Conservation (phyloP, 2,113 vertebrate genomes). For the Elgaria multicarinata region DNA sequence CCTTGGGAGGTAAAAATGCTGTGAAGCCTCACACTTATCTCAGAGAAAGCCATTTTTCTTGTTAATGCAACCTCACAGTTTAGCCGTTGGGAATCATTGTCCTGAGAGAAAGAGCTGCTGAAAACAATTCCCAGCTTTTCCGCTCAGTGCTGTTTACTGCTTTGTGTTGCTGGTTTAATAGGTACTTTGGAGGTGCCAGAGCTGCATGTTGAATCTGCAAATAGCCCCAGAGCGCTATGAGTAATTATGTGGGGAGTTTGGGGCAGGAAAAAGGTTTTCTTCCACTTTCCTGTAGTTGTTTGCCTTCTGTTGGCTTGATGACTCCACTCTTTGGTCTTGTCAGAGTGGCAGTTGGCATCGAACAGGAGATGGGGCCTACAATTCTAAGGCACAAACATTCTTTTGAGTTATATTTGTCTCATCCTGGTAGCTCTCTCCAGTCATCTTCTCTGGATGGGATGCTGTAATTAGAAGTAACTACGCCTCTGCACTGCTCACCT, state of each 20-base stretch:
- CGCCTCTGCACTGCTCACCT: slow-evolving; percentile 51
- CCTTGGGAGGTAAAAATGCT: neutral
- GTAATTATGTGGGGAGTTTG: slow-evolving; percentile 71
- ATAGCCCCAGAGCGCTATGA: slow-evolving; percentile 58
- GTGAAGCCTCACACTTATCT: neutral
- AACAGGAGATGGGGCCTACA: slow-evolving; percentile 38
- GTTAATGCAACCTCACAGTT: slow-evolving; percentile 27
- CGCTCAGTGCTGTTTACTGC: slow-evolving; percentile 37
- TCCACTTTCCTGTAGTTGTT: slow-evolving; percentile 41
- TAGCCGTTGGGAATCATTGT: slow-evolving; percentile 38
- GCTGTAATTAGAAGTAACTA: slow-evolving; percentile 62
- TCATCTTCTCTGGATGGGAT: slow-evolving; percentile 32
- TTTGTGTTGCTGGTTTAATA: slow-evolving; percentile 62
- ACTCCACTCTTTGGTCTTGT: slow-evolving; percentile 40
- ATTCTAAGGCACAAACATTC: slow-evolving; percentile 39
- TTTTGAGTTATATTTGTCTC: slow-evolving; percentile 55
- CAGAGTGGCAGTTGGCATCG: slow-evolving; percentile 35
- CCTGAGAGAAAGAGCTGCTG: slow-evolving; percentile 32
- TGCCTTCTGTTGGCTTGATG: slow-evolving; percentile 42
- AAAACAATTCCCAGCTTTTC: slow-evolving; percentile 59
- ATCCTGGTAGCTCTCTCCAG: slow-evolving; percentile 55
- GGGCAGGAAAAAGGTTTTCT: slow-evolving; percentile 45
- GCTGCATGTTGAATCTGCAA: slow-evolving; percentile 66
- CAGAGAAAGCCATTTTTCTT: slow-evolving; percentile 32
- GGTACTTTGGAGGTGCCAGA: slow-evolving; percentile 56